These are phyloP conservation scores for Drosophila differens DNA, from an alignment of 2,888 invertebrate genomes.

Conservation along the genomic window DNA sequence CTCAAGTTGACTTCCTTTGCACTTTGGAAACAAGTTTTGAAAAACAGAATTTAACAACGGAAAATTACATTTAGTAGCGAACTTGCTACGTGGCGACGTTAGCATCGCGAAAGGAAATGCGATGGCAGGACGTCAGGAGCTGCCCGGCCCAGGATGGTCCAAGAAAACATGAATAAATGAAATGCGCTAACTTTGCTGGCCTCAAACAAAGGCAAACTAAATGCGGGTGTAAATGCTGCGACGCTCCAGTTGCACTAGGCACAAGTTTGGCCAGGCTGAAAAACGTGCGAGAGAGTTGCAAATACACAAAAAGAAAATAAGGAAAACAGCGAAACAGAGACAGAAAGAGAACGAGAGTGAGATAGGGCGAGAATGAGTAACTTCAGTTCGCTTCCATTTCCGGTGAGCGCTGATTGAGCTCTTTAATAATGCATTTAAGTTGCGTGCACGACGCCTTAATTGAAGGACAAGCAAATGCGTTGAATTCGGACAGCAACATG, in stretches of 20 bases:
- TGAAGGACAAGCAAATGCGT: slow-evolving; percentile 34
- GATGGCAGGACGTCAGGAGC: slow-evolving; percentile 10
- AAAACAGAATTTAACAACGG: slow-evolving; percentile 82
- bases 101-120: slow-evolving; percentile 16
- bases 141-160: slow-evolving; percentile 33
- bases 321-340: neutral
- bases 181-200: slow-evolving; percentile 73
- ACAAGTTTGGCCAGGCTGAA: slow-evolving; percentile 4
- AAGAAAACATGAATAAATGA: slow-evolving; percentile 80
- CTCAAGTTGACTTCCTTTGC: slow-evolving; percentile 80
- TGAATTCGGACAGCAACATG: slow-evolving; percentile 15
- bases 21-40: slow-evolving; percentile 77
- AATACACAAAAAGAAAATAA: slow-evolving; percentile 12
- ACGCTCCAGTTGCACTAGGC: slow-evolving; percentile 42
- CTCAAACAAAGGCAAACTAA: slow-evolving; percentile 74
- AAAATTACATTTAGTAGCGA: slow-evolving; percentile 79
- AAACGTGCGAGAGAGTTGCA: slow-evolving; percentile 15
- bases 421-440: slow-evolving; percentile 60
- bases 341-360: neutral
- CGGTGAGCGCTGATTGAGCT: slow-evolving; percentile 69
- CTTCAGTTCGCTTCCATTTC: slow-evolving; percentile 60
- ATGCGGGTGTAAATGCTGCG: slow-evolving; percentile 70
- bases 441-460: slow-evolving; percentile 33
- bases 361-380: slow-evolving; percentile 16
- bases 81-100: slow-evolving; percentile 50